Evolutionary conservation across 2,797 vertebrate species (phyloP).

Genomic region (Danio choprae): DNA sequence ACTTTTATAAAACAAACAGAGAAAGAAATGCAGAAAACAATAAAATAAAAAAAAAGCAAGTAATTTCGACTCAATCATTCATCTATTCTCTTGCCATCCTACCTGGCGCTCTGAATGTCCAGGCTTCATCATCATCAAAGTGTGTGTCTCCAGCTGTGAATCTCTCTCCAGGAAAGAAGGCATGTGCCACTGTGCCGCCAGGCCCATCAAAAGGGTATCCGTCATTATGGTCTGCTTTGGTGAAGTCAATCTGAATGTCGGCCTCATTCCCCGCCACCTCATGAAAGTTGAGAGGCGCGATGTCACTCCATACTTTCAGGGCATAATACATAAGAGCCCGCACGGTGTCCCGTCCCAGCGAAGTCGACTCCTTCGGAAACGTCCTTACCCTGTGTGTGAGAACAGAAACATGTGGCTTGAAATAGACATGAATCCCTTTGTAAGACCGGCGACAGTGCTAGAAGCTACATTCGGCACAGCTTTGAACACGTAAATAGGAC

Average conservation of each 20-base stretch:
- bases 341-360: conserved; percentile 90
- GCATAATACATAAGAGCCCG: conserved; percentile 96
- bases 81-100: conserved; percentile 55
- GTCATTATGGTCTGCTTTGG: conserved; percentile 88
- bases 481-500: background rate
- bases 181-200: conserved; percentile 92
- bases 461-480: background rate
- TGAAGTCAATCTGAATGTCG: conserved; percentile 97
- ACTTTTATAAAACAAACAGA: no score
- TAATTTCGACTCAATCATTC: background rate
- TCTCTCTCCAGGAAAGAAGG: conserved; percentile 92
- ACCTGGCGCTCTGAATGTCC: conserved; percentile 97
- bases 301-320: conserved; percentile 96
- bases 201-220: conserved; percentile 94
- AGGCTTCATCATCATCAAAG: conserved; percentile 94
- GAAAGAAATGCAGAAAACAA: no score
- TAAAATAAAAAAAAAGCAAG: no score
- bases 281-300: conserved; percentile 91
- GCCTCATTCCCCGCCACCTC: conserved; percentile 92
- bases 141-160: conserved; percentile 89
- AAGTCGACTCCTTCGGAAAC: conserved; percentile 87
- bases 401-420: conserved; percentile 14
- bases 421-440: conserved; percentile 23
- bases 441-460: background rate
- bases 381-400: conserved; percentile 86